Evolutionary conservation across 2,888 invertebrate genomes (phyloP), one percentile per base, ranked within the genome.

Genomic region (Metalampra italica): DNA sequence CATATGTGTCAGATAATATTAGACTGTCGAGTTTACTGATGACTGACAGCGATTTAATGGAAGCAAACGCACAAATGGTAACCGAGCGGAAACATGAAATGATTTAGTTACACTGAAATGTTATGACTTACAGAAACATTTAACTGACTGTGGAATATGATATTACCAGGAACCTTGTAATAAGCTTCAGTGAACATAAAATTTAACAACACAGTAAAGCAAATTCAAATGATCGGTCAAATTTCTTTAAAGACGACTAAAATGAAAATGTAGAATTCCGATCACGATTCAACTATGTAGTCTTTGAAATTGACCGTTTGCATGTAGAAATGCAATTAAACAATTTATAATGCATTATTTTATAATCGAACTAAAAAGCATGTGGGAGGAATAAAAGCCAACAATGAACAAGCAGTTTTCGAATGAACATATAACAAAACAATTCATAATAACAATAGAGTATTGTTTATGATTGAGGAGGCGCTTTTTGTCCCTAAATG

Each of bases 371-470:
- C 34, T 55, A 54, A 68, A 54, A 68, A 75, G 63, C 65, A 77
- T 76, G 86, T 86, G 80, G 85, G 83, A 54, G 74, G 77, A 78
- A 78, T 82, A 78, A 77, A 77, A 71, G 71, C 61, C 60, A 68
- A 74, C 76, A 76, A 78, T 86, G 81, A 85, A 68, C 54, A 49
- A 64, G 77, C 81, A 72, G 60, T 76, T 81, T 78, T 66, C 51
- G 66, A 65, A 70, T 75, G 66, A 68, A 73, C 76, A 71, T 66
- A 69, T 72, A 78, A 83, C 78, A 74, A 79, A 82, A 79, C 79
- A 81, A 79, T 77, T 78, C 74, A 78, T 79, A 77, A 72, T 63
- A 72, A 83, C 82, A 85, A 86, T 84, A 70, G 76, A 55, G 70
- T 70, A 87, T 86, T 87, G 87, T 86, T 82, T 80, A 68, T 77